phyloP scores from a whole-genome alignment of 2,797 vertebrate species.

The Microchirus variegatus region DNA sequence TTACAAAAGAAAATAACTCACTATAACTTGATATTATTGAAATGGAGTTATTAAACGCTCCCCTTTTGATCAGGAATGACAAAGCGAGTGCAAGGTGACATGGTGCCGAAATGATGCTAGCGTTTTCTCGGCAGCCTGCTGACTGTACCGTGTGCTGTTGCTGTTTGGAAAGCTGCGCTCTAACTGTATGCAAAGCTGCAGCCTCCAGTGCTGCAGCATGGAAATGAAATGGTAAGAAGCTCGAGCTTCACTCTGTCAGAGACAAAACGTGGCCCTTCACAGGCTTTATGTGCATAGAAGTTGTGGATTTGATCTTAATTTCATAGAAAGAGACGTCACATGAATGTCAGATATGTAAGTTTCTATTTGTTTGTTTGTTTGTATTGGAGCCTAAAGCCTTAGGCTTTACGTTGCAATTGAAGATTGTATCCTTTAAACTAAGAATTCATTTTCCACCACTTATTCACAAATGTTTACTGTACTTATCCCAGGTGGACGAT shows the following conservation, averaged over 20 bases:
- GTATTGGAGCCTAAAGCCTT: too few relatives aligned
- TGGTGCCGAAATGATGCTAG: constrained; percentile 1
- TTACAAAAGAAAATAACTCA: too few relatives aligned
- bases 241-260: constrained; percentile 15
- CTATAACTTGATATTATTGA: not conserved
- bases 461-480: too few relatives aligned
- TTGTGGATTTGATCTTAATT: too few relatives aligned
- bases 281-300: too few relatives aligned
- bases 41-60: not conserved
- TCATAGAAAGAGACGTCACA: too few relatives aligned
- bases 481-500: too few relatives aligned
- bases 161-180: constrained; percentile 52
- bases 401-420: too few relatives aligned
- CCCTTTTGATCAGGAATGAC: not conserved
- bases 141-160: constrained; percentile 47
- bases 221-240: constrained; percentile 50
- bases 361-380: too few relatives aligned
- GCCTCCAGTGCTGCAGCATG: constrained; percentile 55
- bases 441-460: too few relatives aligned
- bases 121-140: constrained; percentile 31
- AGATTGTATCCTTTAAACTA: too few relatives aligned
- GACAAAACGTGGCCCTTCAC: not conserved
- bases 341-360: too few relatives aligned
- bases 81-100: not conserved
- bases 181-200: constrained; percentile 74